phyloP scores from a whole-genome alignment of 2,888 invertebrate species.

The Agonopterix subpropinquella region DNA sequence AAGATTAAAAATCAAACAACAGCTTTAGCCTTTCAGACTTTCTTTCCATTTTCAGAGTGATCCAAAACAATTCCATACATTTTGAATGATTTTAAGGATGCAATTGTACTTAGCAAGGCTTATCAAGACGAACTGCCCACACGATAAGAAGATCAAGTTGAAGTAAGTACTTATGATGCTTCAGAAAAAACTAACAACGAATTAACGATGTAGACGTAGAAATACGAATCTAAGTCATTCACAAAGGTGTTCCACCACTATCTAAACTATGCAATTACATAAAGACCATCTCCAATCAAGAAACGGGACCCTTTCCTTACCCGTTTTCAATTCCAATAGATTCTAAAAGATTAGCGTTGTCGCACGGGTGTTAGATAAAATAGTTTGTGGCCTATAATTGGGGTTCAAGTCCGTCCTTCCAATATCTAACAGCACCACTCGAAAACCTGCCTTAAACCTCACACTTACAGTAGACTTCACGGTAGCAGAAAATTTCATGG shows the following conservation, averaged over 20 bases:
- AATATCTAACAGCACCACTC: slow-evolving; percentile 24
- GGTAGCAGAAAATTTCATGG: slow-evolving; percentile 36
- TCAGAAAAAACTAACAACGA: too few species aligned
- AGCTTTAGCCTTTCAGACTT: too few species aligned
- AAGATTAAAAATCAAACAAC: too few species aligned
- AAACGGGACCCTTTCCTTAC: slow-evolving; percentile 22
- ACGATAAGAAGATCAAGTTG: too few species aligned
- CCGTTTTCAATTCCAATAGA: slow-evolving; percentile 69
- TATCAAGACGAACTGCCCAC: too few species aligned
- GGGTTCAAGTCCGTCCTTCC: slow-evolving; percentile 47
- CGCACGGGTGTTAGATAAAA: slow-evolving; percentile 73
- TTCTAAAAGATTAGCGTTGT: slow-evolving; percentile 73
- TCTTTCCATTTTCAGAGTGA: too few species aligned
- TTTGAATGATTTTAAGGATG: too few species aligned
- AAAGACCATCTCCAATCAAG: too few species aligned
- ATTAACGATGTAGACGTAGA: too few species aligned
- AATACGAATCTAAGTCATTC: background rate
- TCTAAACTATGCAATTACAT: background rate
- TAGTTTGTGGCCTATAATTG: slow-evolving; percentile 75
- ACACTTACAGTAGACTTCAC: slow-evolving; percentile 28
- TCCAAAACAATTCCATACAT: too few species aligned
- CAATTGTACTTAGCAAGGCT: too few species aligned
- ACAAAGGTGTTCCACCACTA: background rate
- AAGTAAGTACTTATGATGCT: too few species aligned
- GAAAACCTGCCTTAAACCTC: slow-evolving; percentile 11